These are phyloP conservation scores for Idaea dimidiata DNA, from an alignment of 2,888 invertebrate genomes.

Conservation along the genomic window DNA sequence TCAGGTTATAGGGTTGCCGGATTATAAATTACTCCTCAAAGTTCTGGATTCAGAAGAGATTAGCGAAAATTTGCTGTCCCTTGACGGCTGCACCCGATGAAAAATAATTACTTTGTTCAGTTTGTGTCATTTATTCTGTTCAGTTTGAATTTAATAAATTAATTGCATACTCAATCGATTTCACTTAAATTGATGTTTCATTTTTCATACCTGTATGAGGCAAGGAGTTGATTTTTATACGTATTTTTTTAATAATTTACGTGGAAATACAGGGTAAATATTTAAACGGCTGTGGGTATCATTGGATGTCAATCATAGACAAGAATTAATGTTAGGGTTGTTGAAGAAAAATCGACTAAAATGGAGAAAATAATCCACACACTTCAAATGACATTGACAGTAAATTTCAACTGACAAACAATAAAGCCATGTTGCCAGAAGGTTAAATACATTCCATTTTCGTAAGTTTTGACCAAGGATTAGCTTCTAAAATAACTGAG, in stretches of 20 bases:
- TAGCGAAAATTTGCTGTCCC: no score
- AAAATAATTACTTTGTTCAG: no score
- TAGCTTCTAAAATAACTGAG: no score
- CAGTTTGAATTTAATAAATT: no score
- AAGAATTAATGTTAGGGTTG: neutral
- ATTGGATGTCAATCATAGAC: neutral
- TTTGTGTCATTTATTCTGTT: no score
- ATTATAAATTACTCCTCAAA: conserved; percentile 9
- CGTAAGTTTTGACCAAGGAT: neutral
- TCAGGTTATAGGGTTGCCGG: conserved; percentile 57
- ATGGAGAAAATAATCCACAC: neutral
- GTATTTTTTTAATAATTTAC: neutral
- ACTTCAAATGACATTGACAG: neutral
- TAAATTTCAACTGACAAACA: neutral
- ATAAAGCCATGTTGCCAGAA: neutral
- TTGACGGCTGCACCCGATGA: no score
- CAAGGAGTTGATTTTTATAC: neutral
- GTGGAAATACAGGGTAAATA: neutral
- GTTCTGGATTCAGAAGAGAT: neutral
- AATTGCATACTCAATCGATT: neutral
- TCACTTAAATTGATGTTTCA: neutral
- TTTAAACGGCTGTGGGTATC: neutral
- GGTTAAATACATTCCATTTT: neutral
- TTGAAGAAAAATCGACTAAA: neutral
- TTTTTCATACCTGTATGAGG: neutral